Base-by-base conservation (phyloP, 2,797 vertebrate genomes). In the Distichodus sexfasciatus region DNA sequence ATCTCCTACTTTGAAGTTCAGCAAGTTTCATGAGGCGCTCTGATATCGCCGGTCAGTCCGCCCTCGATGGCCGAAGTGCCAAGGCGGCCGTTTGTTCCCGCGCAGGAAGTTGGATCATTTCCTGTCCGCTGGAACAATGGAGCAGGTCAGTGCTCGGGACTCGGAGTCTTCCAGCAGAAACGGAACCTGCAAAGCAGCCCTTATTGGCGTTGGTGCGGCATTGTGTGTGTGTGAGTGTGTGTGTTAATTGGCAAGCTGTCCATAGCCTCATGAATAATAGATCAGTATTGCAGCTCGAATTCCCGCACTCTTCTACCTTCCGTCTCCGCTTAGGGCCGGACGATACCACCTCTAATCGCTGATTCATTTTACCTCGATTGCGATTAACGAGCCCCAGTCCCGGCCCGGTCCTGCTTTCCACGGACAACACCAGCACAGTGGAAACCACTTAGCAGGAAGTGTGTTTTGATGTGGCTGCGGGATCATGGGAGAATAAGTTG, bases 241-340 rank as follows among this genome's bases (percentile, higher is more conserved):
- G 65, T 17, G 54, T 66, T 43, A 55, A 28, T 12, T 47, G 51
- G 31, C 66, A 58, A 51, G 50, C 44, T 64, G 62, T 64, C 71
- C 19, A 63, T 53, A 54, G 53, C 53, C 29, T 69, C 31, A 57
- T 75, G 21, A 69, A 75, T 69, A 75, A 72, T 72, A 54, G 47
- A 75, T 71, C 12, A 38, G 40, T 47, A 38, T 35, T 75, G 70
- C 59, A 78, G 63, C 31, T 60, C 55, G 46, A 65, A 50, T 59
- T 40, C 26, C 72, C 31, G 40, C 21, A 28, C 28, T 35, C 47
- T 60, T 47, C 40, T 69, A 31, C 19, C 33, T 33, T 35, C 41
- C 50, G 53, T 35, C n/a, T n/a, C 19, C 54, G 46, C 58, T 55
- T 14, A 12, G 35, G 23, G n/a, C n/a, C n/a, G n/a, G n/a, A n/a